Percentiles rank a stretch among this genome's conserved stretches.
Conservation (phyloP, 1,140 invertebrate species). For the Chrysoperla carnea region DNA sequence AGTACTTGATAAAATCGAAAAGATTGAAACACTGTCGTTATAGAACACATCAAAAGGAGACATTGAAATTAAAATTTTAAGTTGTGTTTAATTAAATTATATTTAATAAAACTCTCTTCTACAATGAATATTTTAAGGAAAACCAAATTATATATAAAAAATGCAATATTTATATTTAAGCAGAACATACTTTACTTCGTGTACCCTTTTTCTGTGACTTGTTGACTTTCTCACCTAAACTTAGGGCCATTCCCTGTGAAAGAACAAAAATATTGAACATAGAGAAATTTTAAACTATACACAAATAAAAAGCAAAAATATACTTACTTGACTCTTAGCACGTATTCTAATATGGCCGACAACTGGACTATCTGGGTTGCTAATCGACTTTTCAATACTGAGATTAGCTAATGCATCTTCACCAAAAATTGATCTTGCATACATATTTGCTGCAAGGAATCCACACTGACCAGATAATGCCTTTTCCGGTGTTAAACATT, state of each 20-base stretch:
- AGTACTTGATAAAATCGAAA: too few relatives aligned
- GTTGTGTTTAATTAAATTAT: too few relatives aligned
- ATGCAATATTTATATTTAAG: conserved; percentile 17
- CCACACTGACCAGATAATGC: conserved; percentile 91
- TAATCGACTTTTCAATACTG: conserved; percentile 88
- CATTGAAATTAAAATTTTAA: too few relatives aligned
- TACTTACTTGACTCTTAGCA: conserved; percentile 84
- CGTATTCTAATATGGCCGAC: conserved; percentile 93
- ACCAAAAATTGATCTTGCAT: conserved; percentile 97
- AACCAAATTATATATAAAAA: not conserved
- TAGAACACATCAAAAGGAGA: too few relatives aligned
- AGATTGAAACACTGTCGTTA: too few relatives aligned
- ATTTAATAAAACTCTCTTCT: too few relatives aligned
- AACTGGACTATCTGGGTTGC: conserved; percentile 73
- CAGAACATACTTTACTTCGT: conserved; percentile 35
- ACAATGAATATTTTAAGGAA: too few relatives aligned
- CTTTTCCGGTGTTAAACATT: conserved; percentile 93
- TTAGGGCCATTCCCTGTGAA: conserved; percentile 86
- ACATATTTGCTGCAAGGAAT: conserved; percentile 98
- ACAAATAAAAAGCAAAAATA: too few relatives aligned
- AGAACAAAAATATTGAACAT: conserved; percentile 7
- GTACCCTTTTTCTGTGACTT: conserved; percentile 60
- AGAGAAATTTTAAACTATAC: too few relatives aligned
- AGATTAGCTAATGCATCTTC: conserved; percentile 98
- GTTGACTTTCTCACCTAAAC: conserved; percentile 92